phyloP scores from a whole-genome alignment of 2,888 invertebrate species.

The Conus canariensis region DNA sequence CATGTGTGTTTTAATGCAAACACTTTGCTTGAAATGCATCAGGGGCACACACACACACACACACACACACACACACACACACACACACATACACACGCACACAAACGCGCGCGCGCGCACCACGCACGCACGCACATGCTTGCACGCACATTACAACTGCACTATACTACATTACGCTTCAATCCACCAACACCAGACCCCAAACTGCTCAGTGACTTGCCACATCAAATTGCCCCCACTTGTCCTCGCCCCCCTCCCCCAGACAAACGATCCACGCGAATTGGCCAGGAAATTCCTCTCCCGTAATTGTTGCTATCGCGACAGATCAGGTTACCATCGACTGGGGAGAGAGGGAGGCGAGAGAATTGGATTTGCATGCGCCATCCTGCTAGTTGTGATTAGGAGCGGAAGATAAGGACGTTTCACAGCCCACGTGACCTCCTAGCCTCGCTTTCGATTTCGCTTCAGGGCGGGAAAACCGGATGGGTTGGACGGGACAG shows the following conservation, averaged over 20 bases:
- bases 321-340: conserved; percentile 40
- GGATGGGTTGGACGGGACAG: no score
- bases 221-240: not conserved
- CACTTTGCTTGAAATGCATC: no score
- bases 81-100: not conserved
- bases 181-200: not conserved
- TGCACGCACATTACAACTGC: not conserved
- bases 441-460: conserved; percentile 18
- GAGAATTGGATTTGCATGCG: conserved; percentile 35
- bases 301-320: conserved; percentile 44
- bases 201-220: not conserved
- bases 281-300: conserved; percentile 29
- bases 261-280: conserved; percentile 13
- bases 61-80: conserved; percentile 18
- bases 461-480: not conserved
- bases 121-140: not conserved
- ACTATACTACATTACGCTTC: not conserved
- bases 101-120: not conserved
- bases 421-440: conserved; percentile 35
- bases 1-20: no score
- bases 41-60: not conserved
- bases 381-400: conserved; percentile 36
- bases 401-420: conserved; percentile 32
- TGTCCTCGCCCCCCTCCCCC: not conserved
- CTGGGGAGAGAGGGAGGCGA: not conserved